phyloP scores from a whole-genome alignment of 2,888 invertebrate species.

The Synergus japonicus region DNA sequence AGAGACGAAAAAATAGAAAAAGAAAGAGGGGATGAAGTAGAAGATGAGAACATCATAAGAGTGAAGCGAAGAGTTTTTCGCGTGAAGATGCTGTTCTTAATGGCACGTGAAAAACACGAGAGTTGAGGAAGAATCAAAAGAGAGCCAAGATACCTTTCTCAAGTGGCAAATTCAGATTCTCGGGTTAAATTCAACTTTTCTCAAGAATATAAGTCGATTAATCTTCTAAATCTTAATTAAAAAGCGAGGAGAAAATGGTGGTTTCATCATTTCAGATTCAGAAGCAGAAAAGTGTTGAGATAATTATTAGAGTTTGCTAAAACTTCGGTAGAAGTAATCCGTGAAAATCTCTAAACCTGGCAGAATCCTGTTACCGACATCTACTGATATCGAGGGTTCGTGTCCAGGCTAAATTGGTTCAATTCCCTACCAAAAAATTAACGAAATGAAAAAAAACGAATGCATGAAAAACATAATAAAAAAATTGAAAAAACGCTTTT shows the following conservation, averaged over 20 bases:
- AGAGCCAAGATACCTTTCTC: not conserved
- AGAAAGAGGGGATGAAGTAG: conserved; percentile 24
- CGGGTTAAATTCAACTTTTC: conserved; percentile 32
- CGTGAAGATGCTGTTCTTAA: conserved; percentile 45
- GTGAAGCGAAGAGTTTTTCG: conserved; percentile 49
- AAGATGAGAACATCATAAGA: conserved; percentile 50
- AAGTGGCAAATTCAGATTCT: not conserved
- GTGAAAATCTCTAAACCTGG: too few species aligned
- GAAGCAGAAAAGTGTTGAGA: not conserved
- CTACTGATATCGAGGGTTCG: too few species aligned
- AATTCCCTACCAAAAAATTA: too few species aligned
- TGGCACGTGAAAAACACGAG: conserved; percentile 46
- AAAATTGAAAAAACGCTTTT: not conserved
- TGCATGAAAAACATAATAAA: not conserved
- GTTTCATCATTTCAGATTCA: not conserved
- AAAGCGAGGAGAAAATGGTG: not conserved
- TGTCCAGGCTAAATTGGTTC: too few species aligned
- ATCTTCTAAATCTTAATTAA: not conserved
- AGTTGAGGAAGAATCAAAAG: conserved; percentile 33
- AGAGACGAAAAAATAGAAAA: conserved; percentile 33
- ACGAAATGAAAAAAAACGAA: too few species aligned
- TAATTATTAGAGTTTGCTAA: not conserved
- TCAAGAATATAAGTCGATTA: not conserved
- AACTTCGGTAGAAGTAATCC: too few species aligned
- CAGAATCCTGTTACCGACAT: too few species aligned